Conservation (phyloP, 2,888 invertebrate genomes). For the Diloba caeruleocephala region DNA sequence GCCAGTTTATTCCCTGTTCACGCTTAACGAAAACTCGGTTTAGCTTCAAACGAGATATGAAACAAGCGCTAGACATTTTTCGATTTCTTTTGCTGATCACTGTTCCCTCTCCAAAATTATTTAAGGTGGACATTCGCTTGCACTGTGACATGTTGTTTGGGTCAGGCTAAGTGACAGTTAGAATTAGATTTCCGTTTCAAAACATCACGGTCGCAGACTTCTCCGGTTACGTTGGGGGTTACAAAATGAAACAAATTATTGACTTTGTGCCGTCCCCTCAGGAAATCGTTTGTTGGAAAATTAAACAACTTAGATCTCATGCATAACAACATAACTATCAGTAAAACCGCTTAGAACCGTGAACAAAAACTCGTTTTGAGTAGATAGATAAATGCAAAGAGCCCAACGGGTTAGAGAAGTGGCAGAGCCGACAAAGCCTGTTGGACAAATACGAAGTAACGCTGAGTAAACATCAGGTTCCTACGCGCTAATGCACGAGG, state of each 20-base stretch:
- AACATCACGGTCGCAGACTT: constrained; percentile 51
- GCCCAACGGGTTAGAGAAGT: constrained; percentile 71
- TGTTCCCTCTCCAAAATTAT: constrained; percentile 8
- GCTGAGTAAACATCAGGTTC: constrained; percentile 74
- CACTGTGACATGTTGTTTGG: constrained; percentile 37
- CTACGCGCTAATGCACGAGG: constrained; percentile 77
- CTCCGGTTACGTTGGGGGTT: constrained; percentile 45
- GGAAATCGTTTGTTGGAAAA: constrained; percentile 40
- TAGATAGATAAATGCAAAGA: constrained; percentile 60
- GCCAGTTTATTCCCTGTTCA: constrained; percentile 71
- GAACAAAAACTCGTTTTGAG: constrained; percentile 59
- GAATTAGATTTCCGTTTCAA: constrained; percentile 60
- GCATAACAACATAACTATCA: constrained; percentile 40
- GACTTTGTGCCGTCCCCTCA: constrained; percentile 46
- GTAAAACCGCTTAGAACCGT: constrained; percentile 37
- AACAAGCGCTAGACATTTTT: constrained; percentile 52
- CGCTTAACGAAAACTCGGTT: constrained; percentile 55
- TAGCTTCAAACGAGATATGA: constrained; percentile 57
- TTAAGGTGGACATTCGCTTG: constrained; percentile 11
- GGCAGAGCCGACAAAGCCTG: constrained; percentile 72
- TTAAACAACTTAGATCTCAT: constrained; percentile 45
- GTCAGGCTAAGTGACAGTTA: constrained; percentile 54
- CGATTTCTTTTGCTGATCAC: constrained; percentile 15
- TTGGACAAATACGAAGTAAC: constrained; percentile 76
- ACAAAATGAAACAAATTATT: constrained; percentile 58